A percentile compares a stretch with the other conserved stretches of the same genome.
These are phyloP conservation scores for Fragum fragum DNA, from an alignment of 2,888 invertebrate species.

Conservation along the genomic window DNA sequence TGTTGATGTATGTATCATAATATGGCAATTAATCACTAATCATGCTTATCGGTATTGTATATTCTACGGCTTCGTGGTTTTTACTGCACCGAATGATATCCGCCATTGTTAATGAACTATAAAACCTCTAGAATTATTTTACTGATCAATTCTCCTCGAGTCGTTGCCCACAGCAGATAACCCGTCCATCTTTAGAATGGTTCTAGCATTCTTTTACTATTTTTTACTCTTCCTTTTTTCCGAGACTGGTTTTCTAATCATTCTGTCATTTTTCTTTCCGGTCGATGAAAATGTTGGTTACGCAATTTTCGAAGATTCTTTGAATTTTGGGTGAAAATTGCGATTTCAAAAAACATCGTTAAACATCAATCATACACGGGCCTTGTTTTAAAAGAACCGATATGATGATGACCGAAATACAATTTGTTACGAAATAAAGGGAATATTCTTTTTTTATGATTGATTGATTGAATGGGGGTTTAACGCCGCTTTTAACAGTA, in stretches of 20 bases:
- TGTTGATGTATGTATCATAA: too few species aligned
- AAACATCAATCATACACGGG: too few species aligned
- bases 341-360: too few species aligned
- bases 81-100: not conserved
- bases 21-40: too few species aligned
- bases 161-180: not conserved
- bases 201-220: not conserved
- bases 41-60: not conserved
- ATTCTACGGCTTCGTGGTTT: not conserved
- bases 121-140: not conserved
- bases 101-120: not conserved
- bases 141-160: not conserved
- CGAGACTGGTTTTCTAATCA: not conserved
- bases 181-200: not conserved
- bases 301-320: not conserved
- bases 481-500: too few species aligned
- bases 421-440: too few species aligned
- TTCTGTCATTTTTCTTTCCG: not conserved
- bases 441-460: too few species aligned
- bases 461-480: too few species aligned
- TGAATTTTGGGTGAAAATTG: not conserved
- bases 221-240: not conserved
- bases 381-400: too few species aligned
- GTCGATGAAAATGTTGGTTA: slow-evolving; percentile 2
- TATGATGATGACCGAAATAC: too few species aligned